These are phyloP conservation scores for Rhodophaea formosa DNA, from an alignment of 2,888 invertebrate genomes.

Conservation along the genomic window DNA sequence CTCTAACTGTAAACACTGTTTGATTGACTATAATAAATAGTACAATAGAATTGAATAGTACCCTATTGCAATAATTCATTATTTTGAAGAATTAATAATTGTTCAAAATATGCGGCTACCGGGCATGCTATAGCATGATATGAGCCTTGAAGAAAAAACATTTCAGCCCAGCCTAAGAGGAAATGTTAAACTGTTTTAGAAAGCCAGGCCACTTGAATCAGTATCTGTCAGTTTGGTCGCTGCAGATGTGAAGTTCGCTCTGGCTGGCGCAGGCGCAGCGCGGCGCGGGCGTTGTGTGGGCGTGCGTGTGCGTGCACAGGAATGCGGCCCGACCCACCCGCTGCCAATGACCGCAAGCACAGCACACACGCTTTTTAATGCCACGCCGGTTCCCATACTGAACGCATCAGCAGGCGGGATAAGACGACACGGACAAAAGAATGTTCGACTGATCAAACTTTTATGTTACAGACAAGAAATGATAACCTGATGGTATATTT, in stretches of 20 bases:
- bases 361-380: conserved; percentile 58
- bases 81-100: no score
- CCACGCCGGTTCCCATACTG: conserved; percentile 63
- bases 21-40: no score
- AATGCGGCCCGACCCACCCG: conserved; percentile 77
- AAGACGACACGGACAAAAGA: conserved; percentile 44
- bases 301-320: conserved; percentile 72
- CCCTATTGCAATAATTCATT: no score
- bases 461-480: conserved; percentile 16
- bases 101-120: no score
- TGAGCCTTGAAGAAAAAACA: no score
- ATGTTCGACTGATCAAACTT: conserved; percentile 13
- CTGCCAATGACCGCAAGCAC: conserved; percentile 76
- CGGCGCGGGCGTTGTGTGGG: conserved; percentile 51
- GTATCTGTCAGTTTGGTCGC: conserved; percentile 25
- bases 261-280: conserved; percentile 12
- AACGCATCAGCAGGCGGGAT: background rate
- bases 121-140: no score
- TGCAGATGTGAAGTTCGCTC: background rate
- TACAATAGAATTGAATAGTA: no score
- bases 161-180: no score
- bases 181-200: no score
- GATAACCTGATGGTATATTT: conserved; percentile 18
- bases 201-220: background rate
- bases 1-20: no score